These are phyloP conservation scores for Pleuronectes platessa DNA, from an alignment of 2,113 vertebrate genomes.

Conservation along the genomic window DNA sequence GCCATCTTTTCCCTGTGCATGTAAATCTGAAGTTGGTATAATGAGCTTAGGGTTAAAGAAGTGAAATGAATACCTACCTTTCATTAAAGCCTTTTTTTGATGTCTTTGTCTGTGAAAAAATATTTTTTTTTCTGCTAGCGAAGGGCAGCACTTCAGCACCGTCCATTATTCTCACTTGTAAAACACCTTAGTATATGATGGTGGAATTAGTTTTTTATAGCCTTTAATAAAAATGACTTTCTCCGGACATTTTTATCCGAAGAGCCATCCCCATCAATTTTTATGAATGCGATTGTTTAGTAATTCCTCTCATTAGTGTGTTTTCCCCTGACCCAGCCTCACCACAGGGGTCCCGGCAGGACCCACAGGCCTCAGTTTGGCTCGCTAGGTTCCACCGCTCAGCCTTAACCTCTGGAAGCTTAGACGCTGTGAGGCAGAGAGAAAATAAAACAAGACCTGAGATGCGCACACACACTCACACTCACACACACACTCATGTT, in stretches of 20 bases:
- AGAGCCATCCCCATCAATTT: constrained; percentile 28
- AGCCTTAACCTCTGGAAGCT: constrained; percentile 74
- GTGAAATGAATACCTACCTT: constrained; percentile 43
- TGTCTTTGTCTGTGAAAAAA: constrained; percentile 44
- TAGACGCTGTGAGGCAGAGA: constrained; percentile 69
- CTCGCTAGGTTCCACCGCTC: constrained; percentile 62
- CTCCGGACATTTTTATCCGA: constrained; percentile 21
- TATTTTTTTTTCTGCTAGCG: constrained; percentile 24
- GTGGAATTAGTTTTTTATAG: not conserved
- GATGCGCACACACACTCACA: not conserved
- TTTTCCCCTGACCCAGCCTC: constrained; percentile 59
- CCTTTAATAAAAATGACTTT: constrained; percentile 31
- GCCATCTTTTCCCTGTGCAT: constrained; percentile 45
- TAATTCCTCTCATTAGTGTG: constrained; percentile 70
- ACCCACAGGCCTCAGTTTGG: constrained; percentile 66
- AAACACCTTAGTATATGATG: constrained; percentile 21
- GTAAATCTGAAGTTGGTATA: constrained; percentile 55
- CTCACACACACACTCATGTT: too few relatives aligned
- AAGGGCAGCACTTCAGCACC: constrained; percentile 8
- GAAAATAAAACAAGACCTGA: constrained; percentile 71
- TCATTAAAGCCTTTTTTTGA: constrained; percentile 58
- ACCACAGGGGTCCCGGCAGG: constrained; percentile 54
- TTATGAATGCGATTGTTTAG: constrained; percentile 58
- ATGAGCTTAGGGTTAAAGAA: constrained; percentile 67
- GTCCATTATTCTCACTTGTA: constrained; percentile 3